Base-by-base conservation (phyloP, 2,113 vertebrate species). In the Sterrhoptilus dennistouni region DNA sequence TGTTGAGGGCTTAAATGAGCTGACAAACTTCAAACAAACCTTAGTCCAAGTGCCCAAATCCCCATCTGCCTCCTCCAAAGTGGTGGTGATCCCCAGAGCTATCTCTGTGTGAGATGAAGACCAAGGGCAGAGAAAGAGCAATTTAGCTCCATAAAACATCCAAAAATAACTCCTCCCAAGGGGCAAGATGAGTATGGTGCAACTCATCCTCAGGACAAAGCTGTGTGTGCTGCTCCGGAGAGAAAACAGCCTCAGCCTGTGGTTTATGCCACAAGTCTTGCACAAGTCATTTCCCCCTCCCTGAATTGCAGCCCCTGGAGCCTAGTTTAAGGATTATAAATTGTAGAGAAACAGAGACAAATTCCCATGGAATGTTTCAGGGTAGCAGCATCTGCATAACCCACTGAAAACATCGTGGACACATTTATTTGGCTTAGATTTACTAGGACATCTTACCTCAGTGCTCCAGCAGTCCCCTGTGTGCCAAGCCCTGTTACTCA, bases 291-390 rank as follows among this genome's bases (percentile, higher is more conserved):
- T 81, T 42, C 49, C 63, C 35, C 86, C 66, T 88, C 76, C 86
- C 60, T 69, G 71, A 90, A 54, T 74, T 83, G 86, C 35, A 24
- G 86, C 64, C 96, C 89, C 95, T 44, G 59, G 90, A 92, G 95
- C 83, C 88, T 54, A 70, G 28, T 95, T 90, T 66, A 74, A 90
- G 83, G 71, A 45, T 80, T 88, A 86, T 88, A 95, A 95, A 86
- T 77, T 64, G 85, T 11, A 68, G 77, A 64, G 83, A 81, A 96
- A 95, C 0, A 0, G 76, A 95, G 76, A 77, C 56, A 60, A 94
- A 94, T 60, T 93, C 87, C 86, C 72, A 45, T 54, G n/a, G 87
- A 91, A 71, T 60, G 78, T 89, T 91, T 89, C 87, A 84, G 60
- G 72, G 69, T 49, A 91, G 64, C 6, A 3, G 6, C 31, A 87